Base-by-base conservation (phyloP, 2,888 invertebrate species). In the Arctia plantaginis region DNA sequence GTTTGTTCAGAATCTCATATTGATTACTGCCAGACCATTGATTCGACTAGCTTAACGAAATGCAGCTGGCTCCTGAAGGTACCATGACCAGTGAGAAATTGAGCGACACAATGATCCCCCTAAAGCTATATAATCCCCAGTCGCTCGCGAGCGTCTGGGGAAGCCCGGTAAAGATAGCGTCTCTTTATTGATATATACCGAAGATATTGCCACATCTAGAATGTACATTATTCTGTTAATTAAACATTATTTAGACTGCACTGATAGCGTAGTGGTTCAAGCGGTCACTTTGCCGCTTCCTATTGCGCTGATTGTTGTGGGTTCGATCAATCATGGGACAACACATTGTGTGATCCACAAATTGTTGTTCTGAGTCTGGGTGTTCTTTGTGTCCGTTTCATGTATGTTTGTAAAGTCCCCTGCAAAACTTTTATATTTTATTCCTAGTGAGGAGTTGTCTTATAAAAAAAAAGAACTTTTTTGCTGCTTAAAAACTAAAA, bases 121-220 rank as follows among this genome's bases (percentile, higher is more conserved):
- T 62, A 18, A 59, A 62, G 62, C 62, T 18, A 30, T 62, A 62
- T 62, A 62, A 62, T 62, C 62, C 62, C 62, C 62, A 30, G 30
- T 18, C 62, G 62, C 62, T 15, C 30, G 18, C 59, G 12, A 27
- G 15, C 18, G 30, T 62, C 62, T 62, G 62, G 30, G 30, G 18
- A 62, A 62, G 62, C 18, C 30, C 18, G 62, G 62, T 15, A 18
- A 15, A 27, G 13, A 62, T 62, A 30, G 62, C 18, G 30, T 62
- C 30, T 10, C 30, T 62, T 62, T 62, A 62, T 62, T 62, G 62
- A 62, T 62, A 62, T n/a, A 59, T 62, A 62, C 62, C 62, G 15
- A 30, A 62, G 30, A 62, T 62, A 62, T 62, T 62, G 27, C 62
- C 8, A 18, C 15, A 30, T 30, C 30, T 30, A 62, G 62, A 62